Percentiles rank a stretch among this genome's conserved stretches.
Evolutionary conservation across 2,113 vertebrate genomes (phyloP).

Genomic region (Quiscalus mexicanus): DNA sequence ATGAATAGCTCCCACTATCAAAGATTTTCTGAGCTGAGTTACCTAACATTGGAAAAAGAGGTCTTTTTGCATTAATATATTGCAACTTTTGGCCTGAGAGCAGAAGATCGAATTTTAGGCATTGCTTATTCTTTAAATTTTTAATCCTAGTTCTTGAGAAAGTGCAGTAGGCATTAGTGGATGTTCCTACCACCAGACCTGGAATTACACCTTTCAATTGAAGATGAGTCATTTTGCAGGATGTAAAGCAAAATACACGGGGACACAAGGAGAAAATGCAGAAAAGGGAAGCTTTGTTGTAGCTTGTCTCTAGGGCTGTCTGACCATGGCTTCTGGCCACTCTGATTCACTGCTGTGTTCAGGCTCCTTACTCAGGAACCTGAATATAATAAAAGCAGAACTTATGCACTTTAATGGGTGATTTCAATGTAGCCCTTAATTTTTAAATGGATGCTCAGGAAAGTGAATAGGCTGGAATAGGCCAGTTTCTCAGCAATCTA

Average conservation of each 20-base stretch:
- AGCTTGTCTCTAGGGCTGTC: background rate
- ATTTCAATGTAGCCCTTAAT: background rate
- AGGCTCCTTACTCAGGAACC: background rate
- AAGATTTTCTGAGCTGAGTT: background rate
- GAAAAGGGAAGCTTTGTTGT: background rate
- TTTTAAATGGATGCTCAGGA: slow-evolving; percentile 17
- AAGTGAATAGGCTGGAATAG: background rate
- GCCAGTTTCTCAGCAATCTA: background rate
- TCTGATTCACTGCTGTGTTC: background rate
- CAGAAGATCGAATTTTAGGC: background rate
- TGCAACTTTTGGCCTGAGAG: background rate
- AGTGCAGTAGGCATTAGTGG: background rate
- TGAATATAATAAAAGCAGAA: background rate
- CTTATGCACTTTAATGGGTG: background rate
- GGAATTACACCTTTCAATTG: background rate
- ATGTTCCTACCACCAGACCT: background rate
- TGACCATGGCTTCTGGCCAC: background rate
- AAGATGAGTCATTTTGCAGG: background rate
- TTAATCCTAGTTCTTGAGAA: background rate
- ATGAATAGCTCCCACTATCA: background rate
- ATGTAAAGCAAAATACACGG: background rate
- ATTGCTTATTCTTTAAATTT: background rate
- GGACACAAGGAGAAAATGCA: background rate
- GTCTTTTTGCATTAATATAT: background rate
- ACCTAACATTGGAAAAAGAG: background rate